Percentiles rank a stretch among this genome's conserved stretches.
Conservation (phyloP, 2,113 vertebrate species). For the Gopherus flavomarginatus region DNA sequence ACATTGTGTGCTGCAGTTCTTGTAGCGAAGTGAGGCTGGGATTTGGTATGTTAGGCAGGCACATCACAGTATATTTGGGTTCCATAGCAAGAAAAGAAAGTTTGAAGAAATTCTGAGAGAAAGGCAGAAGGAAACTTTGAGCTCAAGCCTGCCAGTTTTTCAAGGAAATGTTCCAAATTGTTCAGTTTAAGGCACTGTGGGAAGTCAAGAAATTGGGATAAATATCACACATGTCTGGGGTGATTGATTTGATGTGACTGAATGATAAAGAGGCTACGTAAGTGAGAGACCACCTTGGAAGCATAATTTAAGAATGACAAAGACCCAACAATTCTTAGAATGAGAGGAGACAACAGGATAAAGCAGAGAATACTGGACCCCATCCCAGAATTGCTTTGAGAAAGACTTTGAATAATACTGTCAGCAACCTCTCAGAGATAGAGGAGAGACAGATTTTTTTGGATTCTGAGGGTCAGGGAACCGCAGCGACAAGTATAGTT, state of each 20-base stretch:
- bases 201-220: background rate
- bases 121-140: background rate
- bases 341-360: background rate
- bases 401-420: background rate
- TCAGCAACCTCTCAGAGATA: background rate
- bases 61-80: background rate
- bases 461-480: background rate
- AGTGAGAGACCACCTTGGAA: background rate
- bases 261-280: accelerated
- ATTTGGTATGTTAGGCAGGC: background rate
- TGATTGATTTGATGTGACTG: background rate
- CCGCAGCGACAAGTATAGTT: background rate
- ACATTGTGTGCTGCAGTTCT: background rate
- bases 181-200: background rate
- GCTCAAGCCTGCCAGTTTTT: background rate
- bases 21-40: background rate
- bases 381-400: background rate
- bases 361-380: background rate
- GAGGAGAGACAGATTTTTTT: background rate
- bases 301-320: background rate
- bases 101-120: background rate
- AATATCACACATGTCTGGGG: background rate
- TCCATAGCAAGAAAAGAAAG: background rate
- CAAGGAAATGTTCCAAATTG: background rate
- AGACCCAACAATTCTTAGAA: background rate